phyloP scores from a whole-genome alignment of 1,140 invertebrate genomes.

The Hycleus cichorii region DNA sequence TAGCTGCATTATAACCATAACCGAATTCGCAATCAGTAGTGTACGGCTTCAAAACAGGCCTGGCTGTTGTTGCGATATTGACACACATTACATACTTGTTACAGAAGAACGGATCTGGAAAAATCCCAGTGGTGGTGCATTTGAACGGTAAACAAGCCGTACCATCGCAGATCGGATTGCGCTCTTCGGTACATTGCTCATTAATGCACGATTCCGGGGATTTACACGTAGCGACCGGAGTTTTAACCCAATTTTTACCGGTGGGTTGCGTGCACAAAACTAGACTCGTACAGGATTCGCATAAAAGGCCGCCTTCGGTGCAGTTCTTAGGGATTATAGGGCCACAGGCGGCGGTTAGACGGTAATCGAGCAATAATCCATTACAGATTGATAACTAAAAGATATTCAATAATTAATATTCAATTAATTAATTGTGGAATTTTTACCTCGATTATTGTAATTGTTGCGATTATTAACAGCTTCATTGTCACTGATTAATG shows the following conservation, averaged over 20 bases:
- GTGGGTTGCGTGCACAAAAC: background rate
- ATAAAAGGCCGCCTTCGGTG: background rate
- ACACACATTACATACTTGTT: slow-evolving; percentile 6
- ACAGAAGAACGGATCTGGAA: slow-evolving; percentile 7
- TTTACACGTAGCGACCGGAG: background rate
- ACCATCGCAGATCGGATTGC: slow-evolving; percentile 2
- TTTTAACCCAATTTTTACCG: background rate
- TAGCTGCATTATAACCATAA: slow-evolving; percentile 1
- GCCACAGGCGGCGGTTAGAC: too few species aligned
- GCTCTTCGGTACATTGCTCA: background rate
- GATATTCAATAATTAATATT: too few species aligned
- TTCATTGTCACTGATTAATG: too few species aligned
- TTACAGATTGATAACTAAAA: too few species aligned
- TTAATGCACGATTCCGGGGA: background rate
- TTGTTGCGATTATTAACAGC: too few species aligned
- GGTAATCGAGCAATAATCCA: too few species aligned
- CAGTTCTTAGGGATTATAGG: background rate
- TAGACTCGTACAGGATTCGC: slow-evolving; percentile 1
- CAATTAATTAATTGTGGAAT: too few species aligned
- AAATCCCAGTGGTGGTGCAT: background rate
- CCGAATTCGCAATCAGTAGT: background rate
- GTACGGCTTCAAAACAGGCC: background rate
- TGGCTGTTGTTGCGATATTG: background rate
- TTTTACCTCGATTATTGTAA: too few species aligned
- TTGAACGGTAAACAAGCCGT: background rate